Evolutionary conservation across 2,888 invertebrate species (phyloP).

Genomic region (Girardia tigrina): DNA sequence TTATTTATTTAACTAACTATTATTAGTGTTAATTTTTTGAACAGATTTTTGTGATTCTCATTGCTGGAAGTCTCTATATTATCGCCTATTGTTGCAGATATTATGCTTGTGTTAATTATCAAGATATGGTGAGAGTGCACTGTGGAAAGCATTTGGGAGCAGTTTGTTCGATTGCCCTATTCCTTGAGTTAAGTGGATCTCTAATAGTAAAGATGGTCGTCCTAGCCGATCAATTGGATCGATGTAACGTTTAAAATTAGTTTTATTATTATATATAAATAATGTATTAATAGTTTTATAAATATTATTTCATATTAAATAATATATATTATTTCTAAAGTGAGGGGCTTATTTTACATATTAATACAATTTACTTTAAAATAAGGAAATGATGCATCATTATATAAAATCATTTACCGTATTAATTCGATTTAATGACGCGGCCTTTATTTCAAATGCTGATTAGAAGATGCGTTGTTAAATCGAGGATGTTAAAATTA

Average conservation of each 20-base stretch:
- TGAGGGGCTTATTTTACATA: too few species aligned
- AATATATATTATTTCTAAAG: too few species aligned
- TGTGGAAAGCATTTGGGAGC: background rate
- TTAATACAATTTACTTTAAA: too few species aligned
- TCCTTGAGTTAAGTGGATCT: background rate
- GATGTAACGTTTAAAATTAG: background rate
- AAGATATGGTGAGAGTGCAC: slow-evolving; percentile 27
- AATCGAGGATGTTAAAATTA: too few species aligned
- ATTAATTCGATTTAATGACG: too few species aligned
- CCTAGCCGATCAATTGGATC: slow-evolving; percentile 24
- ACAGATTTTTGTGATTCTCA: slow-evolving; percentile 6
- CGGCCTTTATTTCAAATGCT: too few species aligned
- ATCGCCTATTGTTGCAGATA: slow-evolving; percentile 28
- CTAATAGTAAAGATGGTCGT: slow-evolving; percentile 21
- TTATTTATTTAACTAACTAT: too few species aligned
- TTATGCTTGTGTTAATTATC: slow-evolving; percentile 32
- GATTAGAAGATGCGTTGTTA: too few species aligned
- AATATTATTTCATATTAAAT: too few species aligned
- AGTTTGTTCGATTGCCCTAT: slow-evolving; percentile 20
- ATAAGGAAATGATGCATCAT: too few species aligned
- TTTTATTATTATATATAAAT: background rate
- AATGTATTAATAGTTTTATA: too few species aligned
- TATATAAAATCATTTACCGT: too few species aligned
- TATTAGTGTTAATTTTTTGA: slow-evolving; percentile 32
- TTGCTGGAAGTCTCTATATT: background rate